Conservation (phyloP, 2,888 invertebrate species). For the Meiosimyza decipiens region DNA sequence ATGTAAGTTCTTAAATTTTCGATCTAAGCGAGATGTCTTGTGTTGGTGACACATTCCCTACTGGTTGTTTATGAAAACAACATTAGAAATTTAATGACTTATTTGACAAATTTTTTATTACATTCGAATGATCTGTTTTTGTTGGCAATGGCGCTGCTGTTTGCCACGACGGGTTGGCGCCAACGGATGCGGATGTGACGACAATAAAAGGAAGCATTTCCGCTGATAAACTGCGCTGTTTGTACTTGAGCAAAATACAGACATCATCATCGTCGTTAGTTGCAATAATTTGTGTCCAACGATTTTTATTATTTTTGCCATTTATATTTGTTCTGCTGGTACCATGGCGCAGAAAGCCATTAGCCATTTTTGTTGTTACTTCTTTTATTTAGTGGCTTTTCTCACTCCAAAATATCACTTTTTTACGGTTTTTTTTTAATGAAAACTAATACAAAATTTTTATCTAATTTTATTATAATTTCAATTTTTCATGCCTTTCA, state of each 20-base stretch:
- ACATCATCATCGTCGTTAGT: constrained; percentile 51
- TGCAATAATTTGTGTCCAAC: constrained; percentile 62
- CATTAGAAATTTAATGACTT: background rate
- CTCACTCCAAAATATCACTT: background rate
- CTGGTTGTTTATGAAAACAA: background rate
- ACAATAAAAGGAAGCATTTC: constrained; percentile 37
- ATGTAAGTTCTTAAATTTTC: background rate
- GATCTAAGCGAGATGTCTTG: background rate
- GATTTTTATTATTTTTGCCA: constrained; percentile 41
- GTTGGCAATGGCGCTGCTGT: constrained; percentile 30
- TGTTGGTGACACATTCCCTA: background rate
- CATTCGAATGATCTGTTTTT: constrained; percentile 11
- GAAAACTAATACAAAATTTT: no score
- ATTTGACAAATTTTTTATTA: constrained; percentile 20
- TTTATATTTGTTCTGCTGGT: background rate
- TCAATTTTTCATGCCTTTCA: background rate
- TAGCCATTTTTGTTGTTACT: constrained; percentile 2
- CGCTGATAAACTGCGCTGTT: constrained; percentile 46
- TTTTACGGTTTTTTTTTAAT: no score
- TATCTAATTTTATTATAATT: no score
- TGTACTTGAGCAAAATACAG: constrained; percentile 57
- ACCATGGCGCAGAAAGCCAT: background rate
- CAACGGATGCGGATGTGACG: constrained; percentile 23
- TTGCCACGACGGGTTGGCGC: constrained; percentile 44
- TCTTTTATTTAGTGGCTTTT: background rate